Evolutionary conservation across 2,888 invertebrate genomes (phyloP).

Genomic region (Drosophila koepferae): DNA sequence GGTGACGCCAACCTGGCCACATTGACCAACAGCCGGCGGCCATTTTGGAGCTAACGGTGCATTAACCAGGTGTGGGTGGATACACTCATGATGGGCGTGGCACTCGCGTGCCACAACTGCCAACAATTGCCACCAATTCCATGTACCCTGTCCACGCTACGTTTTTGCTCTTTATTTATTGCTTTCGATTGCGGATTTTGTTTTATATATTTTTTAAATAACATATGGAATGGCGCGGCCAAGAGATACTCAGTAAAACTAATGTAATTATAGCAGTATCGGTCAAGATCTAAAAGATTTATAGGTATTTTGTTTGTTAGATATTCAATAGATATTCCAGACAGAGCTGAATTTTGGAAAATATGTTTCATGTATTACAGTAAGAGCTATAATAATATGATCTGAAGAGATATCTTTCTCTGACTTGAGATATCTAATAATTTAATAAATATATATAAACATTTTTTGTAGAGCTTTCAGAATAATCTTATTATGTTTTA

Average conservation of each 20-base stretch:
- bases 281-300: background rate
- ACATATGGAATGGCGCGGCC: conserved; percentile 1
- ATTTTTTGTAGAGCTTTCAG: background rate
- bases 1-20: conserved; percentile 78
- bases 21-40: conserved; percentile 76
- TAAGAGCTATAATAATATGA: background rate
- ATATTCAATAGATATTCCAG: background rate
- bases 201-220: conserved; percentile 59
- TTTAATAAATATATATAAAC: background rate
- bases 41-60: conserved; percentile 72
- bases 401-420: background rate
- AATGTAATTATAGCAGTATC: background rate
- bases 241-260: conserved; percentile 20
- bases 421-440: background rate
- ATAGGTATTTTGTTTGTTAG: background rate
- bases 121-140: conserved; percentile 71
- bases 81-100: conserved; percentile 41
- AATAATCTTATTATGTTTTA: too few relatives aligned
- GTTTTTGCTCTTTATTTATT: conserved; percentile 20
- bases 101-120: conserved; percentile 64
- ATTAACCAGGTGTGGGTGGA: conserved; percentile 70
- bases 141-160: conserved; percentile 42
- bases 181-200: conserved; percentile 20
- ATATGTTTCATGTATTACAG: too few relatives aligned
- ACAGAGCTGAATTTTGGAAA: background rate